Evolutionary conservation across 1,140 invertebrate genomes (phyloP), one percentile per base, ranked within the genome.

Genomic region (Dinothrombium tinctorium): DNA sequence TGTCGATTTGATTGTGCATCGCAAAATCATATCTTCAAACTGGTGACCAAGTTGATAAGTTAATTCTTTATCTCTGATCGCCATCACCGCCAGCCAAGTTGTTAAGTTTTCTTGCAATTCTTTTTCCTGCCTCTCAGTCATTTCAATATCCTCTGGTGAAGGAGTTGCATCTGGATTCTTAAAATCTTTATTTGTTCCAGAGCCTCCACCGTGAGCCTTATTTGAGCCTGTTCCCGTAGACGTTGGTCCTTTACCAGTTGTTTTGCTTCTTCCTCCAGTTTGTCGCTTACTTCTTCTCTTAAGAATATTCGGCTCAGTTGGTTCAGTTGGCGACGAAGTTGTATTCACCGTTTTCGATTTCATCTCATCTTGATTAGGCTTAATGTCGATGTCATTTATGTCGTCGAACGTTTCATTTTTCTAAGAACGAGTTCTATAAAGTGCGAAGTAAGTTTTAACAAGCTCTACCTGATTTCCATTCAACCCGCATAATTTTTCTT

Each of bases 41-140:
- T 48, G 46, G 24, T 48, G 46, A 14, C 43, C 40, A 7, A 48
- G 19, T 22, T 36, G n/a, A 21, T 25, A 22, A 36, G 46, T 40
- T 8, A 47, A 20, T 12, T 48, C 29, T 35, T 42, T 35, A 22
- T 48, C 39, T 12, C 20, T 29, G 20, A 46, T 45, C 9, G 43
- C 28, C 24, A 48, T 48, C 11, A 48, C 46, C 4, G 46, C 46
- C 17, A 48, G 31, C 46, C 46, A 48, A 37, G 48, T 48, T 40
- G 46, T 48, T 20, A 48, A 36, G 33, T 48, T 48, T 28, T 48
- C 46, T 29, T 48, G 46, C 2, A 48, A 14, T 23, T 48, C 46
- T 26, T 44, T 44, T 21, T 48, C 46, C 35, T 48, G 38, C 17
- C 46, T 32, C 40, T 48, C 46, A 4, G 46, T 47, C 3, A 48